These are phyloP conservation scores for Ditylenchus dipsaci DNA, from an alignment of 1,140 invertebrate species.

Conservation along the genomic window DNA sequence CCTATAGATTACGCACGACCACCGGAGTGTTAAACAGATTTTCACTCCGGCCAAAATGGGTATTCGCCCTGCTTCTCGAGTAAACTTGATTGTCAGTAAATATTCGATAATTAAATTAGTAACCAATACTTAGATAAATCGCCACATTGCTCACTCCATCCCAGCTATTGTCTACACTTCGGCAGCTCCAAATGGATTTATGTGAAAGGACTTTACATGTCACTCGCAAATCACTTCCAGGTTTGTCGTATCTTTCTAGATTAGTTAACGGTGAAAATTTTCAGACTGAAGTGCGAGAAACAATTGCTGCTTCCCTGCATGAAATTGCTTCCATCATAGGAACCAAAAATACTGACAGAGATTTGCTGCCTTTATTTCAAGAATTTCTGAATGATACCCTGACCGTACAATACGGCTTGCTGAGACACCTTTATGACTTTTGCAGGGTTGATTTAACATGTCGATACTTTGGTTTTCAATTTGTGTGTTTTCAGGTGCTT, in stretches of 20 bases:
- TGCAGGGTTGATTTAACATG: slow-evolving; percentile 13
- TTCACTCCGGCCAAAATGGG: no score
- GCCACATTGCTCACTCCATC: neutral
- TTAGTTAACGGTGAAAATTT: neutral
- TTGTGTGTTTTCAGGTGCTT: slow-evolving; percentile 15
- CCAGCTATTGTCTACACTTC: slow-evolving; percentile 10
- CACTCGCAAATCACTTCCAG: neutral
- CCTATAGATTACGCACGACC: no score
- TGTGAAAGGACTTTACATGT: neutral
- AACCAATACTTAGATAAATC: neutral
- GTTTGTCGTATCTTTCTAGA: neutral
- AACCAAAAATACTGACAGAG: slow-evolving; percentile 10
- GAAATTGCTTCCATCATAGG: slow-evolving; percentile 13
- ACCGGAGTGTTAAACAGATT: no score
- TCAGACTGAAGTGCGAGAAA: slow-evolving; percentile 11
- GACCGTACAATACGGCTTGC: slow-evolving; percentile 18
- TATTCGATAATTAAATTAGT: no score
- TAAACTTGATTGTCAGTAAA: no score
- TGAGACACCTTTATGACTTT: slow-evolving; percentile 13
- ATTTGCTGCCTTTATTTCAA: slow-evolving; percentile 26
- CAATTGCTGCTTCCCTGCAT: slow-evolving; percentile 6
- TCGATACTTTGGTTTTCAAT: neutral
- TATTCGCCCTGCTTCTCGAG: no score
- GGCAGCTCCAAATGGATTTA: neutral
- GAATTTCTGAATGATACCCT: slow-evolving; percentile 16